phyloP scores from a whole-genome alignment of 2,797 vertebrate species.

The Acipenser oxyrinchus region DNA sequence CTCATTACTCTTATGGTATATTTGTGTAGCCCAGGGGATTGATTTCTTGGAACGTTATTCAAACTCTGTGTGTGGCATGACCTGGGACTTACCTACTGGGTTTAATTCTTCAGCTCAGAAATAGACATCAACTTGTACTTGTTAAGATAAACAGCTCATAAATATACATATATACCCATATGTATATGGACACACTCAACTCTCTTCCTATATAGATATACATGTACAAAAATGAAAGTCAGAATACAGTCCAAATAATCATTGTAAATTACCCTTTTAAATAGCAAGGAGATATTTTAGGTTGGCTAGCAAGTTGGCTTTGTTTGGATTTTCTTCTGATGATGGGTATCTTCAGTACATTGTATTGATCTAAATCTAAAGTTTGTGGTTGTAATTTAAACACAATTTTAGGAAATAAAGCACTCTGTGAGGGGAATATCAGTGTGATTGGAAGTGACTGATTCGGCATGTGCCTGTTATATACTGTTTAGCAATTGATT shows the following conservation, averaged over 20 bases:
- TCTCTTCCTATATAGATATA: slow-evolving; percentile 17
- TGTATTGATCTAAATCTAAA: too few species aligned
- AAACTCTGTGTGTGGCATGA: slow-evolving; percentile 62
- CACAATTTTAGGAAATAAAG: too few species aligned
- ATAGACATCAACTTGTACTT: slow-evolving; percentile 42
- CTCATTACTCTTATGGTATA: slow-evolving; percentile 15
- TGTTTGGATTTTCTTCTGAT: too few species aligned
- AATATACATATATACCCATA: slow-evolving; percentile 43
- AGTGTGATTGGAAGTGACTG: too few species aligned
- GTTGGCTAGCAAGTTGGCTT: too few species aligned
- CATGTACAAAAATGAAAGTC: slow-evolving; percentile 45
- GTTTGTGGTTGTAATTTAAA: too few species aligned
- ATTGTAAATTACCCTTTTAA: slow-evolving; percentile 38
- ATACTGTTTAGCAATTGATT: too few species aligned
- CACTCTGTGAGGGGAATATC: too few species aligned
- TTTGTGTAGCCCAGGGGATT: slow-evolving; percentile 34
- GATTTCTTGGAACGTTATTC: slow-evolving; percentile 30
- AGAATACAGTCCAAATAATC: slow-evolving; percentile 45
- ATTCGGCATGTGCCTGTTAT: too few species aligned
- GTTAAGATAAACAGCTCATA: slow-evolving; percentile 65
- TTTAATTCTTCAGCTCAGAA: slow-evolving; percentile 18
- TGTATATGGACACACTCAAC: slow-evolving; percentile 37
- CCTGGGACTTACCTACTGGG: slow-evolving; percentile 31
- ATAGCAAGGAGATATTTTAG: too few species aligned
- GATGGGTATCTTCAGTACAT: too few species aligned